Percentiles rank a stretch among this genome's conserved stretches.
These are phyloP conservation scores for Zaprionus lineosus DNA, from an alignment of 2,888 invertebrate species.

Conservation along the genomic window DNA sequence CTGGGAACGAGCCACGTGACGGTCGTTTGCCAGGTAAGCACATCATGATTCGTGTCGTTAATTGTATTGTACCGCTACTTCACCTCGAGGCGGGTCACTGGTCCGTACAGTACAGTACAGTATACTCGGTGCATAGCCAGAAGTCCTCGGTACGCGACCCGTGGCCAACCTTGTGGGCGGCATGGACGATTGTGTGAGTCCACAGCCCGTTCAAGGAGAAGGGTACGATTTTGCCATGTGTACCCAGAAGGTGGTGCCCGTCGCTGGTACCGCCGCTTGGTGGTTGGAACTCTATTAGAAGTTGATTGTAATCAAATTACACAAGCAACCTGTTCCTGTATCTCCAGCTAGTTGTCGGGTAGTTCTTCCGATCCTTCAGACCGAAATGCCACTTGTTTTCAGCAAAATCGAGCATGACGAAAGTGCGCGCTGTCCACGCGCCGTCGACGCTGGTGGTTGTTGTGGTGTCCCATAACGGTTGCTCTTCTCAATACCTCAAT, in stretches of 20 bases:
- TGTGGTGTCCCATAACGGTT: slow-evolving; percentile 42
- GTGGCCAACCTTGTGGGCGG: too few relatives aligned
- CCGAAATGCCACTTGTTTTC: slow-evolving; percentile 68
- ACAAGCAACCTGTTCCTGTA: slow-evolving; percentile 78
- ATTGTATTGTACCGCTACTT: slow-evolving; percentile 78
- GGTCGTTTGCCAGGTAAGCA: slow-evolving; percentile 81
- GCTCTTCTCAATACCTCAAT: neutral
- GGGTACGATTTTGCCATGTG: too few relatives aligned
- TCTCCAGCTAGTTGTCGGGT: slow-evolving; percentile 28
- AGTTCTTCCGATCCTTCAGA: slow-evolving; percentile 17
- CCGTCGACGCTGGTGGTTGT: slow-evolving; percentile 61
- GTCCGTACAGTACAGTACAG: too few relatives aligned
- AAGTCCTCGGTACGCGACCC: too few relatives aligned
- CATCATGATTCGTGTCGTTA: slow-evolving; percentile 82
- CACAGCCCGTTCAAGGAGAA: too few relatives aligned
- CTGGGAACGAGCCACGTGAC: slow-evolving; percentile 83
- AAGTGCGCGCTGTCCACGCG: slow-evolving; percentile 69
- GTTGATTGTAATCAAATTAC: slow-evolving; percentile 81
- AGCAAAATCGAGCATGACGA: slow-evolving; percentile 78
- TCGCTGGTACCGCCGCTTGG: slow-evolving; percentile 18
- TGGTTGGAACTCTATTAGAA: slow-evolving; percentile 76
- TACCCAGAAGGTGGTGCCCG: too few relatives aligned
- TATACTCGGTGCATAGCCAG: too few relatives aligned
- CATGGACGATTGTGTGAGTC: slow-evolving; percentile 2
- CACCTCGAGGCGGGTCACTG: slow-evolving; percentile 54